A percentile compares a stretch with the other conserved stretches of the same genome.
Evolutionary conservation across 2,113 vertebrate genomes (phyloP).

Genomic region (Tricholaema leucomelas): DNA sequence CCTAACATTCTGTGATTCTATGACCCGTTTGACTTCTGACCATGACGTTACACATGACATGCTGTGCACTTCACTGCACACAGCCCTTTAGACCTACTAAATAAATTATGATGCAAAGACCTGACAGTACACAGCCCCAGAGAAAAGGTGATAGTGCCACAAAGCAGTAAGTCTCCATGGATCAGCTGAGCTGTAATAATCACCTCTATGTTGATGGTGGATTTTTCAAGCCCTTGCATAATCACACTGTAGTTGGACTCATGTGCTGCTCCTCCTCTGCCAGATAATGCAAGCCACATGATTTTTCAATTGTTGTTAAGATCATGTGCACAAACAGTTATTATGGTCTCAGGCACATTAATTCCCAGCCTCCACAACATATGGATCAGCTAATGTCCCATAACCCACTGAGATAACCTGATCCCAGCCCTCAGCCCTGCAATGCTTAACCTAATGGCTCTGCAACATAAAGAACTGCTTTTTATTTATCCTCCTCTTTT

Average conservation of each 20-base stretch:
- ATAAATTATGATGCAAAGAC: background rate
- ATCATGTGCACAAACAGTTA: background rate
- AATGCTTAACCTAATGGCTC: background rate
- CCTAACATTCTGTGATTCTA: too few relatives aligned
- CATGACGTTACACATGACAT: accelerated
- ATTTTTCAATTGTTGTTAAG: background rate
- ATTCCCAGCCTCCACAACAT: too few relatives aligned
- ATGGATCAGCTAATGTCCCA: background rate
- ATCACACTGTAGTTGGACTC: background rate
- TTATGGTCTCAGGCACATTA: too few relatives aligned
- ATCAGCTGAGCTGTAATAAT: background rate
- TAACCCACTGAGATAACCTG: background rate
- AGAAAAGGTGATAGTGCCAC: background rate
- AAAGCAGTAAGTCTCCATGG: background rate
- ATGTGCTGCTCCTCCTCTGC: background rate
- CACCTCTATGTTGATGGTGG: accelerated
- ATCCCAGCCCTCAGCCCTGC: background rate
- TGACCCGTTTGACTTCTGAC: background rate
- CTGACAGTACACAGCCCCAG: background rate
- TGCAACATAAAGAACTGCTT: background rate
- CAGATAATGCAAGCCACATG: background rate
- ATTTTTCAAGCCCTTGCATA: background rate
- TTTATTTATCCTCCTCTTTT: background rate
- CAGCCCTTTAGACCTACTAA: background rate
- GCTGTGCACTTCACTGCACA: background rate